Base-by-base conservation (phyloP, 2,888 invertebrate genomes). In the Diarsia brunnea region DNA sequence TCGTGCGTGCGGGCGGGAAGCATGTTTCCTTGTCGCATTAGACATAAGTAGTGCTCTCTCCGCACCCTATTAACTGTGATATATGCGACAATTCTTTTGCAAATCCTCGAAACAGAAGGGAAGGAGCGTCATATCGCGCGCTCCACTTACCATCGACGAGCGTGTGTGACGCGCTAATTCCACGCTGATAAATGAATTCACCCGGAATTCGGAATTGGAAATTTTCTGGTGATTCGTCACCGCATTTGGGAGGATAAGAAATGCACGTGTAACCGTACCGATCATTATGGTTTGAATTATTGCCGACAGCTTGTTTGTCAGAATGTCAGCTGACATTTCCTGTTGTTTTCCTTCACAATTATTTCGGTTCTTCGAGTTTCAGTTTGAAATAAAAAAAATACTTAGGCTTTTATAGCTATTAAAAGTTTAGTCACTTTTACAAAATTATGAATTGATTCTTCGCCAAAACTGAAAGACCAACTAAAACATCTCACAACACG, bases 11-110 rank as follows among this genome's bases (percentile, higher is more conserved):
- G 92, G 90, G 92, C 92, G 93, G 92, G 93, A 89, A 93, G 91
- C 95, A 95, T 96, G 96, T 96, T 96, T 94, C 96, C 96, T 93
- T 95, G 95, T 96, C 96, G 94, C 96, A 96, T 96, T 96, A 96
- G 95, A 95, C 95, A 95, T 95, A 96, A 96, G 96, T 95, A 96
- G 96, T 96, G 95, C 95, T 96, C 94, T 95, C 95, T 96, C 95
- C 93, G 93, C 95, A 94, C 96, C 96, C 96, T 96, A 96, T 96
- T 96, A 96, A 96, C 94, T 82, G 94, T 96, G 96, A 96, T 96
- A 95, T 96, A 96, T 96, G 95, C 94, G 95, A 94, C 95, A 91
- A 96, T 96, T 96, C 96, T 96, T 96, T 93, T 84, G 93, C 91
- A 93, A 95, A 95, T 94, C 95, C 95, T 92, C 91, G 91, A 92